Evolutionary conservation across 2,113 vertebrate genomes (phyloP).

Genomic region (Mirounga angustirostris): DNA sequence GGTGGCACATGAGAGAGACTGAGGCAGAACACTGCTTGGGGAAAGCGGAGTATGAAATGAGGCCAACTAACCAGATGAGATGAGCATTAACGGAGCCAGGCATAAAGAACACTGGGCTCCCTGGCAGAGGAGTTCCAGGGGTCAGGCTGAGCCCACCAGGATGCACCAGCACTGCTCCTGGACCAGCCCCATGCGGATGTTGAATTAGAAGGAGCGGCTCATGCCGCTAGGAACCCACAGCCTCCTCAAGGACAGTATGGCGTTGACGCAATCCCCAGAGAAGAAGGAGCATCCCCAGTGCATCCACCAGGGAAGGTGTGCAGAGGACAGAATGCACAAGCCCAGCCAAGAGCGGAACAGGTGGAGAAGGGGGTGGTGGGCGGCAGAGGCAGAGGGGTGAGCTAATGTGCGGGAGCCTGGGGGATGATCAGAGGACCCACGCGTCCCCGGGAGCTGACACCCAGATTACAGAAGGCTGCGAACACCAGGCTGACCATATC

Average conservation of each 20-base stretch:
- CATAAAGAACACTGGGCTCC: accelerated
- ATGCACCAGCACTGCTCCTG: accelerated
- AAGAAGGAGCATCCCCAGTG: accelerated
- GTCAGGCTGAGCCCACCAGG: neutral
- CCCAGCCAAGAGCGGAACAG: neutral
- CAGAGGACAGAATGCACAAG: accelerated
- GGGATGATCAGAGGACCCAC: accelerated
- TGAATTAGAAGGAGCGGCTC: neutral
- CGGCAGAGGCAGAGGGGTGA: too few species aligned
- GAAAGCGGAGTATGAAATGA: accelerated
- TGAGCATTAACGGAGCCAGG: accelerated
- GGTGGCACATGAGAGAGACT: neutral
- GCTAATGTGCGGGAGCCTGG: neutral
- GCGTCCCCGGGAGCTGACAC: too few species aligned
- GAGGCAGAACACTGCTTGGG: neutral
- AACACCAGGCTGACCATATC: accelerated
- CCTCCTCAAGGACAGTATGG: accelerated
- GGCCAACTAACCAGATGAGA: accelerated
- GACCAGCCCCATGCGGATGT: neutral
- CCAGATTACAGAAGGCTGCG: neutral
- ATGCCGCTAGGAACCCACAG: accelerated
- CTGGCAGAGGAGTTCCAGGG: accelerated
- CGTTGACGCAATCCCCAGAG: too few species aligned
- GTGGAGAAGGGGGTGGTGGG: accelerated
- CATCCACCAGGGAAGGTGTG: accelerated